Evolutionary conservation across 1,140 invertebrate genomes (phyloP).

Genomic region (Mycetomoellerius zeteki): DNA sequence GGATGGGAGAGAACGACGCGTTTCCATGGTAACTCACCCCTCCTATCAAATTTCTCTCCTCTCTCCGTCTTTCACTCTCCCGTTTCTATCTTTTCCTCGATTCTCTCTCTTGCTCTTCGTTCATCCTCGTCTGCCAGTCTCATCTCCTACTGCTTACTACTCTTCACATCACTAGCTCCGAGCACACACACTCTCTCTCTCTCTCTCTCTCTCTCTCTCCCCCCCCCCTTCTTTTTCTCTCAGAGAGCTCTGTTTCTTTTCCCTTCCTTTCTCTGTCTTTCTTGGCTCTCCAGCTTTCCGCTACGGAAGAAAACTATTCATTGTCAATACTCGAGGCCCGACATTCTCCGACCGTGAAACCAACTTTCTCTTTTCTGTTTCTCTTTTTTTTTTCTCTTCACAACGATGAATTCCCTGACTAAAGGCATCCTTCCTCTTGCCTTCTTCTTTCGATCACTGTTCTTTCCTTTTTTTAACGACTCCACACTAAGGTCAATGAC

Average conservation of each 20-base stretch:
- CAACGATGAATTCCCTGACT: slow-evolving; percentile 21
- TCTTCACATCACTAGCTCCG: slow-evolving; percentile 18
- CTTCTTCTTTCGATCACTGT: not conserved
- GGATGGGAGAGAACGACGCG: slow-evolving; percentile 80
- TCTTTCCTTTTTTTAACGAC: slow-evolving; percentile 30
- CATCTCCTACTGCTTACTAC: slow-evolving; percentile 40
- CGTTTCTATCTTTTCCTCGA: slow-evolving; percentile 47
- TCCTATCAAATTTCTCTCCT: slow-evolving; percentile 74
- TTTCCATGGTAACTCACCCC: slow-evolving; percentile 83
- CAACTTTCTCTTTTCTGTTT: slow-evolving; percentile 62
- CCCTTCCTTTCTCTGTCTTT: not conserved
- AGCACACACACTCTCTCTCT: not conserved
- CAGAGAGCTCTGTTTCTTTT: too few relatives aligned
- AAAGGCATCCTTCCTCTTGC: slow-evolving; percentile 27
- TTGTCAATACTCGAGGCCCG: slow-evolving; percentile 77
- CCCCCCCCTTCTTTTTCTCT: not conserved
- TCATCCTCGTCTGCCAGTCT: slow-evolving; percentile 40
- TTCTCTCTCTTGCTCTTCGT: slow-evolving; percentile 48
- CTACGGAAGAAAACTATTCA: slow-evolving; percentile 78
- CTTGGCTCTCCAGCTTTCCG: slow-evolving; percentile 53
- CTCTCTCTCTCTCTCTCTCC: not conserved
- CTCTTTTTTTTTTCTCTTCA: slow-evolving; percentile 61
- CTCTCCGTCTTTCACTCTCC: slow-evolving; percentile 62
- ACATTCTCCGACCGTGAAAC: slow-evolving; percentile 71
- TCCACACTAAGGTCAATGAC: slow-evolving; percentile 42